phyloP scores from a whole-genome alignment of 2,797 vertebrate species.

The Sebastes taczanowskii region DNA sequence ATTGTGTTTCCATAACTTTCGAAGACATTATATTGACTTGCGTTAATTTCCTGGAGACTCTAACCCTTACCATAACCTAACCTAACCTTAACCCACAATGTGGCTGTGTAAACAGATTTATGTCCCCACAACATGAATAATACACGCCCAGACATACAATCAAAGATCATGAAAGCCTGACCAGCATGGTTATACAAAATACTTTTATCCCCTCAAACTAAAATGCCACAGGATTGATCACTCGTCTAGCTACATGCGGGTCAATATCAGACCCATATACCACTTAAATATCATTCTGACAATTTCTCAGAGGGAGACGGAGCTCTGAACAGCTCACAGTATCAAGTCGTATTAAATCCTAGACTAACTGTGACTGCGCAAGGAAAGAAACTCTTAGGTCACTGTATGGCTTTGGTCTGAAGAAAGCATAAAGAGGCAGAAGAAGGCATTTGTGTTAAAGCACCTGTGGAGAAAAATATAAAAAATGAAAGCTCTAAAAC shows the following conservation, averaged over 20 bases:
- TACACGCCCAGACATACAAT: too few species aligned
- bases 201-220: neutral
- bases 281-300: neutral
- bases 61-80: too few species aligned
- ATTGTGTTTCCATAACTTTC: too few species aligned
- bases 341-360: neutral
- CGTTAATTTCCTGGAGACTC: too few species aligned
- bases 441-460: neutral
- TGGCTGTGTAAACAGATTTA: too few species aligned
- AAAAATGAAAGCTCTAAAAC: neutral
- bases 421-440: neutral
- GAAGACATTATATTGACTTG: too few species aligned
- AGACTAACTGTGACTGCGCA: neutral
- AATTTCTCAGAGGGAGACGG: slow-evolving; percentile 7
- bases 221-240: slow-evolving; percentile 24
- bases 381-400: neutral
- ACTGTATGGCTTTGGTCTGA: neutral
- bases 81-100: too few species aligned
- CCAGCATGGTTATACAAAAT: neutral
- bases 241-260: neutral
- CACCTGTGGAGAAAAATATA: too few species aligned
- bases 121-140: too few species aligned
- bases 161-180: neutral
- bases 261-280: slow-evolving; percentile 14
- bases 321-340: neutral